Base-by-base conservation (phyloP, 2,113 vertebrate genomes). In the Sialia sialis region DNA sequence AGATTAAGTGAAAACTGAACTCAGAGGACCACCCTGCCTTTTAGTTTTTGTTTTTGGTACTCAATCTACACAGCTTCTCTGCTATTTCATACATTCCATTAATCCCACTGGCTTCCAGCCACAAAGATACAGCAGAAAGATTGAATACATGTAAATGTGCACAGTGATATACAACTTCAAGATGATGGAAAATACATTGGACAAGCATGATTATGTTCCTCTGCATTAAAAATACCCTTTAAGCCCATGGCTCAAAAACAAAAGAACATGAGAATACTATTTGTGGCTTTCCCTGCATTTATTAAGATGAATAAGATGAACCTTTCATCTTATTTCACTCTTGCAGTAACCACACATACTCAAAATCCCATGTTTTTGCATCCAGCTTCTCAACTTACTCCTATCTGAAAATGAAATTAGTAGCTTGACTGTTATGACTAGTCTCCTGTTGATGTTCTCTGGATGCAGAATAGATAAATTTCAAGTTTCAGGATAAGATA, bases 211-310 rank as follows among this genome's bases (percentile, higher is more conserved):
- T 89, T 95, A 80, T 51, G 70, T 95, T 97, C 92, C 54, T 94
- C 91, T 97, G 92, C 74, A 93, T 96, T 96, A 94, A 95, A 97
- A 96, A 96, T 84, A 96, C 60, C 29, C 43, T 95, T 96, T 82
- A 79, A 90, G 77, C 56, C 88, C 49, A 44, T 90, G 81, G 88
- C 92, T 96, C 86, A 69, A 73, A 96, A 97, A 81, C 86, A 95
- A 96, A 91, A 96, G 82, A 95, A 95, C 46, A 94, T 73, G 87
- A 94, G 82, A 95, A 78, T 83, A 86, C 34, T 94, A 87, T 91
- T 96, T 97, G 94, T 97, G 93, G 94, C 76, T 94, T 95, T 70
- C 38, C 60, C 55, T 96, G 86, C n/a, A 39, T 96, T 93, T 95
- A 89, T 95, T 91, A 94, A 84, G 84, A 94, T 95, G 75, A 95